Evolutionary conservation across 2,797 vertebrate genomes (phyloP).

Genomic region (Anolis apletophallus): DNA sequence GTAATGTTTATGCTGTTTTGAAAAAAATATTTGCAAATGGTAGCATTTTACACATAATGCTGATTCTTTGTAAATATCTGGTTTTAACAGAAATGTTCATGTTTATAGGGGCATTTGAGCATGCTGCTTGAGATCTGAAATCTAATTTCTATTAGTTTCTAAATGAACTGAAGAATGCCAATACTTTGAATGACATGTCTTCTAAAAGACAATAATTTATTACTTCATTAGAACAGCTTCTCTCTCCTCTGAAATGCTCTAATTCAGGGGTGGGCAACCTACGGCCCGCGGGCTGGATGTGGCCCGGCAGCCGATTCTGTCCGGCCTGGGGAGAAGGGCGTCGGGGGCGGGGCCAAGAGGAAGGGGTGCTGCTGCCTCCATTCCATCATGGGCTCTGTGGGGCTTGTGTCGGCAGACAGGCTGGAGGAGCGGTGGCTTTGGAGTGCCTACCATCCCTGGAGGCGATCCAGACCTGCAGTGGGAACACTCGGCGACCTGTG

Average conservation of each 20-base stretch:
- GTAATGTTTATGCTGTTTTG: slow-evolving; percentile 5
- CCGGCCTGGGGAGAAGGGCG: too few species aligned
- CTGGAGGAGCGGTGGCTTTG: too few species aligned
- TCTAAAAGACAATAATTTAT: slow-evolving; percentile 1
- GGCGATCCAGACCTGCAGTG: too few species aligned
- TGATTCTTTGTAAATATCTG: background rate
- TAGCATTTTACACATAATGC: background rate
- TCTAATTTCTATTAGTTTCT: background rate
- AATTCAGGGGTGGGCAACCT: too few species aligned
- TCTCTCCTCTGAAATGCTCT: background rate
- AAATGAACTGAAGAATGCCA: background rate
- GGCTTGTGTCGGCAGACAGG: too few species aligned
- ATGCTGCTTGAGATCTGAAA: background rate
- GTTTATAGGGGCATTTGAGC: background rate
- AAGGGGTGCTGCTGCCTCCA: too few species aligned
- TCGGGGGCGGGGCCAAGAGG: too few species aligned
- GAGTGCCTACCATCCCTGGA: too few species aligned
- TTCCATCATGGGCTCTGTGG: too few species aligned
- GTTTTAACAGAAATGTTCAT: background rate
- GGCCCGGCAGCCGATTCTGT: too few species aligned
- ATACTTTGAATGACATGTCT: background rate
- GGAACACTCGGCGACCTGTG: too few species aligned
- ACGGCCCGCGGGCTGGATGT: too few species aligned
- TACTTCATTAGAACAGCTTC: background rate
- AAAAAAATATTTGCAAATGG: background rate